Base-by-base conservation (phyloP, 2,888 invertebrate species). In the Ochlodes sylvanus region DNA sequence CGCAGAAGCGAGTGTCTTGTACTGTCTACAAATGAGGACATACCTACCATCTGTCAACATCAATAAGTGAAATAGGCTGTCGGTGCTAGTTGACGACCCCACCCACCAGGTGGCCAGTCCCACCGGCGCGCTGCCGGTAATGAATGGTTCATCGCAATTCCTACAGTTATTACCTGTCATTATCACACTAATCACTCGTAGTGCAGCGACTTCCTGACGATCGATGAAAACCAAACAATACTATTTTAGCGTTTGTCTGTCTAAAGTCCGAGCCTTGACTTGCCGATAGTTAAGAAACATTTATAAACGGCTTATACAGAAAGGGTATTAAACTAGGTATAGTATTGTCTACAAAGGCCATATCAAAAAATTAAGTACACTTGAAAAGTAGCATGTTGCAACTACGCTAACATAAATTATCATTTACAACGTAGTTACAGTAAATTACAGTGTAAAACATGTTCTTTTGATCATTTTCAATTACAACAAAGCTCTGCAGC, bases 381-480 rank as follows among this genome's bases (percentile, higher is more conserved):
- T 47, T 47, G 50, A 19, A 19, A 19, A 50, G 4, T 50, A 50
- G 9, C 19, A 50, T 19, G 50, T 50, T 12, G 19, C 52, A 12
- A 6, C 9, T n/a, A 17, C 52, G 38, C 38, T 2, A 2, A 52
- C 21, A 52, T 27, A 15, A 52, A 27, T 52, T 27, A 52, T 27
- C 17, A 27, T 14, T 52, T 21, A 52, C 21, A 14, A 27, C 21
- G 14, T 14, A 21, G 27, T 27, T 27, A 27, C 27, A 27, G n/a
- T 52, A 52, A 21, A 52, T 27, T 52, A 27, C 14, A 27, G 21
- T 14, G 14, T 3, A 27, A 27, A 21, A n/a, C 10, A 27, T 52
- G 14, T 52, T 52, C 21, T 27, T 52, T 52, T 52, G 52, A 52
- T 52, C 52, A 52, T 52, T 27, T 52, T 21, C 21, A 52, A 14